A percentile compares a stretch with the other conserved stretches of the same genome.
Evolutionary conservation across 2,888 invertebrate genomes (phyloP).

Genomic region (Torymus tubicola): DNA sequence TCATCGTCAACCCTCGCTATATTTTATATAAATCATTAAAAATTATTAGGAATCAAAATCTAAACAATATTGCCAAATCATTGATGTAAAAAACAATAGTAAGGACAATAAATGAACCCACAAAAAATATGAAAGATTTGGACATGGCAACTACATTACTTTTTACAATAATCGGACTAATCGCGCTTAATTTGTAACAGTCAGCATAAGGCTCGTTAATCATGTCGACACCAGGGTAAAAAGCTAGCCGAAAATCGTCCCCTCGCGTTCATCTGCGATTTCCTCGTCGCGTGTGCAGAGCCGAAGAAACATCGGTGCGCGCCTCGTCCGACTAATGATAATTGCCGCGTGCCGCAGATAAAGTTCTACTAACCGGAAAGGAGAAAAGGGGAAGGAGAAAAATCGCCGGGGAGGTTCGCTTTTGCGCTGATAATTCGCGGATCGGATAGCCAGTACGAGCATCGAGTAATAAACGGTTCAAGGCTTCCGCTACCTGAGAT

Average conservation of each 20-base stretch:
- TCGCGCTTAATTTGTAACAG: slow-evolving; percentile 7
- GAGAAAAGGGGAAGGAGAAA: not conserved
- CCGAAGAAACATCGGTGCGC: slow-evolving; percentile 51
- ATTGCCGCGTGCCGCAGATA: slow-evolving; percentile 68
- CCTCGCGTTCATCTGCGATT: no score
- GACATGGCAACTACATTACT: no score
- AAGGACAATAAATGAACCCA: no score
- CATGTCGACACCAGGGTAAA: not conserved
- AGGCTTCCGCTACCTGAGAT: slow-evolving; percentile 37
- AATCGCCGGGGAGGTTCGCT: slow-evolving; percentile 51
- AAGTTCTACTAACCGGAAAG: slow-evolving; percentile 67
- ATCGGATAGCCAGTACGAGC: slow-evolving; percentile 55
- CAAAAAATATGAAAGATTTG: no score
- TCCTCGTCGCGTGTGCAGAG: not conserved
- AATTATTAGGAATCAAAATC: no score
- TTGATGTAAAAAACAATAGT: no score
- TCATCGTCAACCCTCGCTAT: no score
- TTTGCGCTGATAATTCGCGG: slow-evolving; percentile 66
- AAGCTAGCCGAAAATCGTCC: slow-evolving; percentile 3
- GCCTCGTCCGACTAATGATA: slow-evolving; percentile 69
- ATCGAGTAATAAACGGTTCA: slow-evolving; percentile 34
- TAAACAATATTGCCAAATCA: no score
- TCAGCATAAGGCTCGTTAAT: not conserved
- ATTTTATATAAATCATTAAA: no score
- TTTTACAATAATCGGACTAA: not conserved